Base-by-base conservation (phyloP, 2,113 vertebrate species). In the Accipiter cooperii region DNA sequence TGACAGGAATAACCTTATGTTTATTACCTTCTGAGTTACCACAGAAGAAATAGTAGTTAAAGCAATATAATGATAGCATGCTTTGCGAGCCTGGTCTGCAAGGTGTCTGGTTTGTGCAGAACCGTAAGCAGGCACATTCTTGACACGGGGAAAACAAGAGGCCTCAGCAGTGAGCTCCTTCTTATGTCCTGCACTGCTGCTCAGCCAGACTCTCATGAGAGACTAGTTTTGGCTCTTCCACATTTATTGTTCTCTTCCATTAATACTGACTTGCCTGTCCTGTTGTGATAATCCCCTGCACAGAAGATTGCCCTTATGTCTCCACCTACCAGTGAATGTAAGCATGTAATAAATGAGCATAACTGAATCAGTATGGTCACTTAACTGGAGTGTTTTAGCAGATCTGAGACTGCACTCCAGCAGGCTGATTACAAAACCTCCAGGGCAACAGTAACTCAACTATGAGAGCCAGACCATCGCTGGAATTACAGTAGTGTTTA, bases 401-500 rank as follows among this genome's bases (percentile, higher is more conserved):
- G 76, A 49, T 12, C 0, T 34, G 34, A 90, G 36, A 52, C 17
- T 63, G 26, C 46, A 34, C 66, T 92, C 60, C 76, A 89, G 73
- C 21, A 84, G 70, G 44, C 73, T 77, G 73, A 87, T 42, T 65
- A 65, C 22, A 74, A 90, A 96, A 81, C 54, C 87, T 95, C 55
- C 69, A 51, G 76, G 80, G 77, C 80, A 91, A 78, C 5, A 94
- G 58, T 58, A 91, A 92, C 33, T 89, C 94, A 91, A 54, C 13
- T 78, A 18, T 38, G 89, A 81, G 77, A 94, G 68, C 89, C 83
- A 92, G 87, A 92, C 78, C 64, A 91, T 38, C 9, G 2, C 88
- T 83, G 57, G 85, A 93, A 80, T 92, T 94, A 60, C 63, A 90
- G 70, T 28, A 88, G 49, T 77, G 76, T 92, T 95, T 95, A 40